phyloP scores from a whole-genome alignment of 1,140 invertebrate species.

The Drosophila yakuba region DNA sequence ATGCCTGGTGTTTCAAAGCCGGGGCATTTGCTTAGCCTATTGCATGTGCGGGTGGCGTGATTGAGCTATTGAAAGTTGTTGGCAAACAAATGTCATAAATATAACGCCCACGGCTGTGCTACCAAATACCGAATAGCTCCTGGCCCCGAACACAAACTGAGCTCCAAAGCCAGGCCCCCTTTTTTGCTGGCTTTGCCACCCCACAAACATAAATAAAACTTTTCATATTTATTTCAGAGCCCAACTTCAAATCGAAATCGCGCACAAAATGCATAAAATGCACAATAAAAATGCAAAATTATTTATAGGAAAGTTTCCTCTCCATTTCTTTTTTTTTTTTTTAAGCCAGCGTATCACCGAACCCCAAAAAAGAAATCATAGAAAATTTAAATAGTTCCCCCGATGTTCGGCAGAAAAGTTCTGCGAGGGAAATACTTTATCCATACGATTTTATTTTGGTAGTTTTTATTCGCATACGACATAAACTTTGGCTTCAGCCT shows the following conservation, averaged over 20 bases:
- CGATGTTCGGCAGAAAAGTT: conserved; percentile 32
- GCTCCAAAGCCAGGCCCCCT: conserved; percentile 12
- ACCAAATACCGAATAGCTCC: conserved; percentile 3
- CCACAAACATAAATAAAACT: conserved; percentile 78
- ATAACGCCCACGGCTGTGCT: conserved; percentile 58
- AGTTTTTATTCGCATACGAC: conserved; percentile 31
- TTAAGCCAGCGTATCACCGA: conserved; percentile 51
- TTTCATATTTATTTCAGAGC: conserved; percentile 81
- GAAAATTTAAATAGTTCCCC: conserved; percentile 71
- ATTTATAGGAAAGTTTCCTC: conserved; percentile 76
- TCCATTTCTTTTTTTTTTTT: conserved; percentile 3
- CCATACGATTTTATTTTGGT: conserved; percentile 30
- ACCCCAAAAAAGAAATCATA: conserved; percentile 44
- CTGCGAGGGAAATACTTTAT: conserved; percentile 23
- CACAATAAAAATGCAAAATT: conserved; percentile 83
- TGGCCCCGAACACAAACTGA: not conserved
- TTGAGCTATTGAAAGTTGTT: conserved; percentile 82
- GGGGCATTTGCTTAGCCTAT: conserved; percentile 21
- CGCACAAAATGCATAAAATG: conserved; percentile 75
- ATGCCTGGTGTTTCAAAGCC: conserved; percentile 3
- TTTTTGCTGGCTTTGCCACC: not conserved
- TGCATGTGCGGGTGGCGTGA: conserved; percentile 68
- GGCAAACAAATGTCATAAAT: conserved; percentile 83
- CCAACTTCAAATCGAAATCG: conserved; percentile 76
- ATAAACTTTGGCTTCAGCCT: conserved; percentile 48